Conservation (phyloP, 2,113 vertebrate genomes). For the Myanophis thanlyinensis region DNA sequence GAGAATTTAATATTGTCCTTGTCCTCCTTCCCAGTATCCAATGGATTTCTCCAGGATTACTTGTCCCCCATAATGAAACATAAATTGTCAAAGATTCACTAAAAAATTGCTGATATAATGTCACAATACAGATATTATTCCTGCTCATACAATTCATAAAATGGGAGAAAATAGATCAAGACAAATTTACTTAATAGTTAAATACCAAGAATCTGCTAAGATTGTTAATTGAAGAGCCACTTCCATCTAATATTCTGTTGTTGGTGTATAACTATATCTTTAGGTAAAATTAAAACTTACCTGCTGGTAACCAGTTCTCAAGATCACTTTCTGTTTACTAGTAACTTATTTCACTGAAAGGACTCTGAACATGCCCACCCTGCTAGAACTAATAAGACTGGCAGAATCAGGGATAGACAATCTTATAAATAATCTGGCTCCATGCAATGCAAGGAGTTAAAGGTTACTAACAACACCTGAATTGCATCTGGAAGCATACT, state of each 20-base stretch:
- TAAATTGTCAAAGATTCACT: background rate
- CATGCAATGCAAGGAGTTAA: background rate
- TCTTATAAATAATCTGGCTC: background rate
- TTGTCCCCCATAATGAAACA: background rate
- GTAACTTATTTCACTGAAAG: background rate
- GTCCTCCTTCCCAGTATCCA: background rate
- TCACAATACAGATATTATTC: background rate
- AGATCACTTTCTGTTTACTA: background rate
- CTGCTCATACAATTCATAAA: background rate
- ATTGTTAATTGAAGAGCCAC: background rate
- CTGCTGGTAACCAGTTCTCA: background rate
- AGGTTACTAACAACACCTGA: background rate
- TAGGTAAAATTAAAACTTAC: background rate
- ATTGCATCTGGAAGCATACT: background rate
- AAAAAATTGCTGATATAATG: background rate
- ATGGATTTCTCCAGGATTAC: background rate
- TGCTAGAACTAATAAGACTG: background rate
- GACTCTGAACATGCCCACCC: background rate
- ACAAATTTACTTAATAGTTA: background rate
- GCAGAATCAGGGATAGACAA: background rate
- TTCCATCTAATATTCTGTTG: background rate
- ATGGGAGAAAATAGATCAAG: background rate
- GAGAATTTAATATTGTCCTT: background rate
- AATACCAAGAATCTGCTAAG: background rate
- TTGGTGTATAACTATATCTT: background rate